phyloP scores from a whole-genome alignment of 2,113 vertebrate genomes.

The Neogobius melanostomus region DNA sequence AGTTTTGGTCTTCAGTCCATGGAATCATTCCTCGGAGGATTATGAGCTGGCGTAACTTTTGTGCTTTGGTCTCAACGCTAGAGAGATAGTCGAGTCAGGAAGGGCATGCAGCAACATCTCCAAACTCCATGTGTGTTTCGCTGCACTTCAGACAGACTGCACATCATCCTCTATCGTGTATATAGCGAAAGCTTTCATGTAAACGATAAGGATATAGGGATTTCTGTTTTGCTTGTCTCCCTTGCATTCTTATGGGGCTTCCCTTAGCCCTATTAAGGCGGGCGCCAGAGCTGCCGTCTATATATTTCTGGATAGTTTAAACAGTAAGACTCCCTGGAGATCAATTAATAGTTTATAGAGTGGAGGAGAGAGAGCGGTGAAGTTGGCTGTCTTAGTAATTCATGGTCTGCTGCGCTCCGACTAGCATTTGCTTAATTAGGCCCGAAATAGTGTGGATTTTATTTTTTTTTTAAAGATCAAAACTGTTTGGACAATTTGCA shows the following conservation, averaged over 20 bases:
- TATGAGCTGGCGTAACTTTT: too few relatives aligned
- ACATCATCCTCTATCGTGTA: constrained; percentile 21
- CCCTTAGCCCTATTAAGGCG: constrained; percentile 47
- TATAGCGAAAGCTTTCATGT: constrained; percentile 29
- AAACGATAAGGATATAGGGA: constrained; percentile 15
- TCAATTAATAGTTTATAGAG: constrained; percentile 78
- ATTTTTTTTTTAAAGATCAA: constrained; percentile 34
- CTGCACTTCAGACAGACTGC: constrained; percentile 10
- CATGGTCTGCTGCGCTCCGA: constrained; percentile 54
- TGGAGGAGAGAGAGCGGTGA: constrained; percentile 59
- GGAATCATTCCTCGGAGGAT: too few relatives aligned
- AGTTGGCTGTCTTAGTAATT: constrained; percentile 72
- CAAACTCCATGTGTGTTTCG: not conserved
- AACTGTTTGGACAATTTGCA: constrained; percentile 17
- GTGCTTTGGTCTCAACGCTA: too few relatives aligned
- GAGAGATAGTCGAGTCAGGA: too few relatives aligned
- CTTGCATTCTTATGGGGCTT: constrained; percentile 26
- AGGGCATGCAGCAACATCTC: not conserved
- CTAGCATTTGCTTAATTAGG: constrained; percentile 64
- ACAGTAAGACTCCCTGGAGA: constrained; percentile 66
- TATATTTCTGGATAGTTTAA: constrained; percentile 69
- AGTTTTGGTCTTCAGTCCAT: too few relatives aligned
- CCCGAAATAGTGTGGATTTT: constrained; percentile 63
- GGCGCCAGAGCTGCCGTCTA: constrained; percentile 46
- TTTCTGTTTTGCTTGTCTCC: constrained; percentile 15